Base-by-base conservation (phyloP, 1,140 invertebrate genomes). In the Drosophila nigrodunni region DNA sequence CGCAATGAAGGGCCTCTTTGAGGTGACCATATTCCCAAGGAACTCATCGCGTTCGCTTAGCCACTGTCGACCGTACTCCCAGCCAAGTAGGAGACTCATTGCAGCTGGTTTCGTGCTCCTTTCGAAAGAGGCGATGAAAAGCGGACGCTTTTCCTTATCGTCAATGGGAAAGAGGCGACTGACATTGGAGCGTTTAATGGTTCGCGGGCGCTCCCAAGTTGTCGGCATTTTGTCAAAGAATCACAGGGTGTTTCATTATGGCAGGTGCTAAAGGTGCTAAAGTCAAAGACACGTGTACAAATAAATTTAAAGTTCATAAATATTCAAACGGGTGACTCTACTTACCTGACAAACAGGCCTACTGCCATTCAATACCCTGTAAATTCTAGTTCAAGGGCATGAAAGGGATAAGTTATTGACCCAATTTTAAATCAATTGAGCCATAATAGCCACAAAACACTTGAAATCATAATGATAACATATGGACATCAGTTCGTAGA, bases 51-150 rank as follows among this genome's bases (percentile, higher is more conserved):
- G 57, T 34, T 52, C 57, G 13, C 1, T 21, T 1, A 43, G 25
- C 37, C 58, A 69, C 8, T 61, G 35, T 0, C 66, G 57, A 2
- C 66, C 66, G 25, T 52, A 61, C 13, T 69, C 46, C 57, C 67
- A 70, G 25, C 39, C 58, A 10, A 70, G 10, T 7, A 70, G 3
- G 0, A 37, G 8, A 44, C 21, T 41, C 39, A 55, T 65, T 13
- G 15, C n/a, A 15, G 49, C 21, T 7, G 49, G 30, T 21, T 52
- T 8, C 13, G 39, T 11, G 11, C 10, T 46, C 9, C 9, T 39
- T 50, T 70, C 66, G 46, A 18, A 69, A 2, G 66, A 49, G 44
- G 66, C 55, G 3, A 41, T 15, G 47, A 60, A 50, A 7, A 46
- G 5, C n/a, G 59, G 34, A 61, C 58, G 66, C 35, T 68, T 44